Evolutionary conservation across 2,113 vertebrate genomes (phyloP).

Genomic region (Dromiciops gliroides): DNA sequence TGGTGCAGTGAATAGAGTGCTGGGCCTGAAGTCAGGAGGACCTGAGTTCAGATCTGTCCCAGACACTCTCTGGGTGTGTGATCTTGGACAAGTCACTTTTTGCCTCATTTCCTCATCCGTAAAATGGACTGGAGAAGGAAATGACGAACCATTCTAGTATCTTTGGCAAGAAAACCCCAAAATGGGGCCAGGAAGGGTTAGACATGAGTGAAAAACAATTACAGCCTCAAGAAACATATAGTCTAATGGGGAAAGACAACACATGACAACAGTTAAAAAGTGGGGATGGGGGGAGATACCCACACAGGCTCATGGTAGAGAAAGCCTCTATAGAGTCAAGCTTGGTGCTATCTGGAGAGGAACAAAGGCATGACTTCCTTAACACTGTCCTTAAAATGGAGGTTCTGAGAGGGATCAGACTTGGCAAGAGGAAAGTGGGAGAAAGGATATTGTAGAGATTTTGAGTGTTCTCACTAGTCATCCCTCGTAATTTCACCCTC

Average conservation of each 20-base stretch:
- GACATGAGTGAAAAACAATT: background rate
- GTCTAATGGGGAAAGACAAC: background rate
- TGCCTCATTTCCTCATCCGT: background rate
- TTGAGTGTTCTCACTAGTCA: background rate
- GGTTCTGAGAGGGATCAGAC: background rate
- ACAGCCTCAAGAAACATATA: background rate
- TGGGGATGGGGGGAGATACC: background rate
- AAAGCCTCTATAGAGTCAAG: background rate
- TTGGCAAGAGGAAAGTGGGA: background rate
- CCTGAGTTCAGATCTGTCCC: too few relatives aligned
- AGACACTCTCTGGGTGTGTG: background rate
- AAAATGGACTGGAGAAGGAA: background rate
- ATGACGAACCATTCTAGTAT: background rate
- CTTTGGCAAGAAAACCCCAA: background rate
- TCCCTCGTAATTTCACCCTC: background rate
- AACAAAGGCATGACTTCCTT: background rate
- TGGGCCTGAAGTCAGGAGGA: background rate
- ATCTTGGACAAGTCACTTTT: background rate
- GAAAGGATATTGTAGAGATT: background rate
- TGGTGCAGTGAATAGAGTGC: background rate
- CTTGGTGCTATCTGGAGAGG: background rate
- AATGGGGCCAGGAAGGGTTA: background rate
- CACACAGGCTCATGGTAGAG: background rate
- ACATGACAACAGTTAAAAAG: background rate
- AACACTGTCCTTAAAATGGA: background rate